Evolutionary conservation across 2,113 vertebrate species (phyloP).

Genomic region (Mola mola): DNA sequence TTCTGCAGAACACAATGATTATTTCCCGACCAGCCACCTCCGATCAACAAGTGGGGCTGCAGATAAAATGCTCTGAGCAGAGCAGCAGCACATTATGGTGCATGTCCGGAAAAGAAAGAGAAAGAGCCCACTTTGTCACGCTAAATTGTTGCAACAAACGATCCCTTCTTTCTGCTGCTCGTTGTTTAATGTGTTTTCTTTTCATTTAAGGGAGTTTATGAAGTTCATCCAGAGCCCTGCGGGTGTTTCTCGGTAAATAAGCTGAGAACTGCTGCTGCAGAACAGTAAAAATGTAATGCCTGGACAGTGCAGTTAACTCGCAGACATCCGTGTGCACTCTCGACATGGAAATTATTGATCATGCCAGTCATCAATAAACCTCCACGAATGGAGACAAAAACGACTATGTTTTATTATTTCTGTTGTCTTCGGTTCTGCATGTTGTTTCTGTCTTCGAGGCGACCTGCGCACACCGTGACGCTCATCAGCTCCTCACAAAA

Average conservation of each 20-base stretch:
- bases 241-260: conserved; percentile 32
- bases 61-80: conserved; percentile 36
- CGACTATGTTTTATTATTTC: conserved; percentile 77
- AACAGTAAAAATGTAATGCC: conserved; percentile 29
- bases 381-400: conserved; percentile 87
- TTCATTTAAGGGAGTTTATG: conserved; percentile 33
- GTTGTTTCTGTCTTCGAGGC: conserved; percentile 33
- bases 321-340: conserved; percentile 36
- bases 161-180: conserved; percentile 20
- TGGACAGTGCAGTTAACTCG: conserved; percentile 19
- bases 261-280: conserved; percentile 31
- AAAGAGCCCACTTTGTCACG: conserved; percentile 19
- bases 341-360: conserved; percentile 79
- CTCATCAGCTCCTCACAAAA: background rate
- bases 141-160: conserved; percentile 40
- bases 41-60: conserved; percentile 67
- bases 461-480: conserved; percentile 4
- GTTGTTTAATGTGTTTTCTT: conserved; percentile 25
- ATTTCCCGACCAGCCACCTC: conserved; percentile 17
- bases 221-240: conserved; percentile 23
- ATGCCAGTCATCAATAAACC: conserved; percentile 89
- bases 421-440: conserved; percentile 46
- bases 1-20: background rate
- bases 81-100: conserved; percentile 19
- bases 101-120: conserved; percentile 26